phyloP scores from a whole-genome alignment of 2,888 invertebrate genomes.

The Pocota personata region DNA sequence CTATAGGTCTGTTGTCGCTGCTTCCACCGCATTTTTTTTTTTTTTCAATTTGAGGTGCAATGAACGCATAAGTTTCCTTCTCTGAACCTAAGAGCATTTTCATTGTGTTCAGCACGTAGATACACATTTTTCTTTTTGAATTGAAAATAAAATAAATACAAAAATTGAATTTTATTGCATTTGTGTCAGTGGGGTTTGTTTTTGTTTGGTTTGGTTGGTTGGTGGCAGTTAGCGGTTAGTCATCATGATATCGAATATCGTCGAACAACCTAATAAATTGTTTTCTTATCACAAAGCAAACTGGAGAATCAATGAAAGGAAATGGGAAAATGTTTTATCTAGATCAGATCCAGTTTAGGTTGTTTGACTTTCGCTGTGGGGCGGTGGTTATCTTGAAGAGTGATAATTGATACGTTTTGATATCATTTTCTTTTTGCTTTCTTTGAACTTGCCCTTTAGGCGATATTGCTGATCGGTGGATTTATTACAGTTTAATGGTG shows the following conservation, averaged over 20 bases:
- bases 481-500: neutral
- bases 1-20: slow-evolving; percentile 20
- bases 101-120: slow-evolving; percentile 63
- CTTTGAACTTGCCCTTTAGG: slow-evolving; percentile 55
- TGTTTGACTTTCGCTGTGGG: slow-evolving; percentile 20
- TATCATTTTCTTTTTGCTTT: slow-evolving; percentile 7
- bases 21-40: slow-evolving; percentile 10
- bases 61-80: slow-evolving; percentile 61
- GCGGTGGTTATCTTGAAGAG: neutral
- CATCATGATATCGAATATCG: slow-evolving; percentile 48
- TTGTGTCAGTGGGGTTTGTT: slow-evolving; percentile 42
- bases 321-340: slow-evolving; percentile 43
- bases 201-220: no score
- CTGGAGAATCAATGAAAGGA: slow-evolving; percentile 11
- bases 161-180: slow-evolving; percentile 54
- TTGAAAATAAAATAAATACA: slow-evolving; percentile 9
- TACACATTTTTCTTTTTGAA: slow-evolving; percentile 22
- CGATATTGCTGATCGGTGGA: slow-evolving; percentile 1
- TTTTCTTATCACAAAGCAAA: slow-evolving; percentile 18
- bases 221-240: slow-evolving; percentile 37
- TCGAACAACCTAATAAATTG: slow-evolving; percentile 39
- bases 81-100: slow-evolving; percentile 18
- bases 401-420: slow-evolving; percentile 17
- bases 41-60: slow-evolving; percentile 56
- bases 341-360: slow-evolving; percentile 11